Base-by-base conservation (phyloP, 2,113 vertebrate species). In the Sphyrna mokarran region DNA sequence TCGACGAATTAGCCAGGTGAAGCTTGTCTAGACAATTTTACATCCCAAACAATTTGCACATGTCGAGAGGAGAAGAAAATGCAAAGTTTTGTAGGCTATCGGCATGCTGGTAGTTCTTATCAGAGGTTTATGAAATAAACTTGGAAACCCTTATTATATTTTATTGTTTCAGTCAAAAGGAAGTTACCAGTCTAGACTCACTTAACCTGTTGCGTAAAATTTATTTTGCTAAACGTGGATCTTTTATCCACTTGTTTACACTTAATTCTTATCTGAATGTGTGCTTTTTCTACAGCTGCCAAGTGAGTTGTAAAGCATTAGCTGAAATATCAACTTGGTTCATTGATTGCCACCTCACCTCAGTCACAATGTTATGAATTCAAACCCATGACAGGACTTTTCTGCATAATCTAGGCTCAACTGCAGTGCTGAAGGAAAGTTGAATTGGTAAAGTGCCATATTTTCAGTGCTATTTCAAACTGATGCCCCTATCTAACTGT, bases 151-250 rank as follows among this genome's bases (percentile, higher is more conserved):
- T 94, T 72, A 26, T 54, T 43, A 33, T 72, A 95, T 72, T 48
- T 72, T 72, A 29, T 54, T 95, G 11, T 48, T 95, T 95, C 37
- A 70, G 40, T 95, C 37, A 95, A 72, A 54, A 48, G 69, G 23
- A 95, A 95, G 40, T 72, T 72, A 72, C 68, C 94, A 72, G 66
- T 95, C 94, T 95, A 72, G 69, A 72, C 94, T 48, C 40, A 58
- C 69, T 89, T 89, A 95, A 72, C 68, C 94, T 95, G 43, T 54
- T 66, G 37, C 63, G 2, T 68, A 93, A 20, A 93, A 13, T 14
- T 11, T 95, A 58, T 63, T 89, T 33, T 90, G 37, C 5, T 83
- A 40, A 83, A 22, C 43, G 14, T 37, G 20, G 37, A 83, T 83
- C 80, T 83, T 83, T 40, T 80, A 80, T 80, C 78, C 78, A n/a